Conservation (phyloP, 2,113 vertebrate genomes). For the Enhydra lutris region DNA sequence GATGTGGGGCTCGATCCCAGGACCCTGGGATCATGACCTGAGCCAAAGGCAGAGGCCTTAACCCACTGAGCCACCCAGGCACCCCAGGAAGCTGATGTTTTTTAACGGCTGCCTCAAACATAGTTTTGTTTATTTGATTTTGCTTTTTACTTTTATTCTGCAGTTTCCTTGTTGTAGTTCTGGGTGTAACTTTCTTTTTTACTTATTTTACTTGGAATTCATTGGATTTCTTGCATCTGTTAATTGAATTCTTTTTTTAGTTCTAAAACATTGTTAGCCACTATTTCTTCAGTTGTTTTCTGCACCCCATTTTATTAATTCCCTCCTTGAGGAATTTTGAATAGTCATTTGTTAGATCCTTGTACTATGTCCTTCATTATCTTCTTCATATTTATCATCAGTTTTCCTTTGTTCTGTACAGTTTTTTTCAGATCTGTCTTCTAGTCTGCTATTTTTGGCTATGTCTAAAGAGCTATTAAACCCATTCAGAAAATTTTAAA, state of each 20-base stretch:
- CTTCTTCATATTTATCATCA: not conserved
- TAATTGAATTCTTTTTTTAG: not conserved
- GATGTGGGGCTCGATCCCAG: too few species aligned
- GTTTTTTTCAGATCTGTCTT: not conserved
- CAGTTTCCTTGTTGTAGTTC: not conserved
- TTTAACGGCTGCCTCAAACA: not conserved
- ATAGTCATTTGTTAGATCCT: not conserved
- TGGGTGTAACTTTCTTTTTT: not conserved
- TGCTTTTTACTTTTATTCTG: not conserved
- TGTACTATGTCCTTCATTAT: not conserved
- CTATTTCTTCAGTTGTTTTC: not conserved
- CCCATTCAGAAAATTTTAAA: not conserved
- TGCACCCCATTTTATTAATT: not conserved
- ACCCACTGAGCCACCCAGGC: too few species aligned
- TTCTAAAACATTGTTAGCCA: not conserved
- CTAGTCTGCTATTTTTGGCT: not conserved
- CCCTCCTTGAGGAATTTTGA: not conserved
- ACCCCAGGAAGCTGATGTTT: not conserved
- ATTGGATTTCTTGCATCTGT: not conserved
- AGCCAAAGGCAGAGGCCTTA: too few species aligned
- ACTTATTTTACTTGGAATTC: not conserved
- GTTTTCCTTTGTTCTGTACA: not conserved
- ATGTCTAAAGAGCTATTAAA: not conserved
- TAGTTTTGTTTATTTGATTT: not conserved
- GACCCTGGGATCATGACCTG: too few species aligned